Evolutionary conservation across 2,797 vertebrate species (phyloP).

Genomic region (Ibycter americanus): DNA sequence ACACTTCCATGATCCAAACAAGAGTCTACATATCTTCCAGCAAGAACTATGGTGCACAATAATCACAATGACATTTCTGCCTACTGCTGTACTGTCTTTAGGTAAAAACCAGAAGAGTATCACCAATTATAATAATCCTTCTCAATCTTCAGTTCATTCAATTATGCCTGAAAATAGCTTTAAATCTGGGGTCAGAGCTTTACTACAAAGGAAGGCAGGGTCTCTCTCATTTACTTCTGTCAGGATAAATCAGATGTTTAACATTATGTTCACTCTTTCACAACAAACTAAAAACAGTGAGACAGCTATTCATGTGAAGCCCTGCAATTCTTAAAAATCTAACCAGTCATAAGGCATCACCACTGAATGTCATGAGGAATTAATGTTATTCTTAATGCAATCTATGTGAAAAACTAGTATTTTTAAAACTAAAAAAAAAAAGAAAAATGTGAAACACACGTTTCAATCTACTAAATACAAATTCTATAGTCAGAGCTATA

Average conservation of each 20-base stretch:
- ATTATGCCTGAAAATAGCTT: slow-evolving; percentile 7
- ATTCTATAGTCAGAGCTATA: background rate
- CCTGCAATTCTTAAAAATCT: background rate
- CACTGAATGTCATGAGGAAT: background rate
- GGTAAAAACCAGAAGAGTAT: background rate
- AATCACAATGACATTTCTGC: slow-evolving; percentile 38
- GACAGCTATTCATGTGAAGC: background rate
- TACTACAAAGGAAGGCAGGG: slow-evolving; percentile 1
- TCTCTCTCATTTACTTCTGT: slow-evolving; percentile 2
- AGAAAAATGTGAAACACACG: background rate
- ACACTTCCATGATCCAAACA: slow-evolving; percentile 30
- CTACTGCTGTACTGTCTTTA: background rate
- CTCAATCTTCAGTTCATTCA: slow-evolving; percentile 21
- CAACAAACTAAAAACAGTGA: background rate
- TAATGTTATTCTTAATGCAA: background rate
- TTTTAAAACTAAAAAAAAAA: background rate
- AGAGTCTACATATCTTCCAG: background rate
- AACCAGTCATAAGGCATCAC: background rate
- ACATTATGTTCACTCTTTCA: background rate
- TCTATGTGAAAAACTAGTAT: background rate
- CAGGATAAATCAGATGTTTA: slow-evolving; percentile 16
- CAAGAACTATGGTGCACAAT: background rate
- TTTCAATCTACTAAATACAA: background rate
- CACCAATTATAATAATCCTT: slow-evolving; percentile 23
- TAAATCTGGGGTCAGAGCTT: slow-evolving; percentile 11